phyloP scores from a whole-genome alignment of 2,888 invertebrate species.

The Orthosia incerta region DNA sequence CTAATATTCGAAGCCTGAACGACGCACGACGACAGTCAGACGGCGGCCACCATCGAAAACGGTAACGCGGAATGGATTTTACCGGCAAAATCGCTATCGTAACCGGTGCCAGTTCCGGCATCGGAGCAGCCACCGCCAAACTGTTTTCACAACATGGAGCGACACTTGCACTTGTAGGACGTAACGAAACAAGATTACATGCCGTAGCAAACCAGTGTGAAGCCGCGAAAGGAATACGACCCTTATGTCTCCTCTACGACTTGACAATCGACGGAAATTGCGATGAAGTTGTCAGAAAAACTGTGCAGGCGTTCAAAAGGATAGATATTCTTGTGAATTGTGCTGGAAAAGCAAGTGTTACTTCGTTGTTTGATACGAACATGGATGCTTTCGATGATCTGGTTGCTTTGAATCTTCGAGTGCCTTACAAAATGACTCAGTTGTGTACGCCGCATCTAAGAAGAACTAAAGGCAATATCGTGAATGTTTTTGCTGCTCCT shows the following conservation, averaged over 20 bases:
- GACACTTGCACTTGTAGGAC: slow-evolving; percentile 75
- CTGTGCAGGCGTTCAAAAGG: slow-evolving; percentile 72
- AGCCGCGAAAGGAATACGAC: slow-evolving; percentile 69
- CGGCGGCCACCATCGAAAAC: slow-evolving; percentile 44
- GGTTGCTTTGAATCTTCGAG: slow-evolving; percentile 76
- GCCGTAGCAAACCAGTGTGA: slow-evolving; percentile 74
- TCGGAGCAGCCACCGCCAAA: slow-evolving; percentile 81
- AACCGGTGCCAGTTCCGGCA: slow-evolving; percentile 82
- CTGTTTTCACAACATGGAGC: slow-evolving; percentile 78
- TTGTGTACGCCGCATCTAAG: slow-evolving; percentile 76
- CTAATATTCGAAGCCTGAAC: slow-evolving; percentile 42
- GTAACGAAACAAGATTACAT: slow-evolving; percentile 75
- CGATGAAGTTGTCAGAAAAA: slow-evolving; percentile 76
- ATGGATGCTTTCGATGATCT: slow-evolving; percentile 80
- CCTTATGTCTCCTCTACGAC: slow-evolving; percentile 76
- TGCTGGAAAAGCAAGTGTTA: slow-evolving; percentile 75
- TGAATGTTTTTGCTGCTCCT: slow-evolving; percentile 78
- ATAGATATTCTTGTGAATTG: slow-evolving; percentile 80
- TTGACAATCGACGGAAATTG: slow-evolving; percentile 75
- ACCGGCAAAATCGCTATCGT: slow-evolving; percentile 79
- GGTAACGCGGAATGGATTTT: slow-evolving; percentile 72
- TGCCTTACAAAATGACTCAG: slow-evolving; percentile 79
- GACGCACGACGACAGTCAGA: slow-evolving; percentile 47
- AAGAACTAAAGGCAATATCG: slow-evolving; percentile 78
- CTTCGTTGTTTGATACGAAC: slow-evolving; percentile 77